Conservation (phyloP, 2,888 invertebrate genomes). For the Eretmocerus hayati region DNA sequence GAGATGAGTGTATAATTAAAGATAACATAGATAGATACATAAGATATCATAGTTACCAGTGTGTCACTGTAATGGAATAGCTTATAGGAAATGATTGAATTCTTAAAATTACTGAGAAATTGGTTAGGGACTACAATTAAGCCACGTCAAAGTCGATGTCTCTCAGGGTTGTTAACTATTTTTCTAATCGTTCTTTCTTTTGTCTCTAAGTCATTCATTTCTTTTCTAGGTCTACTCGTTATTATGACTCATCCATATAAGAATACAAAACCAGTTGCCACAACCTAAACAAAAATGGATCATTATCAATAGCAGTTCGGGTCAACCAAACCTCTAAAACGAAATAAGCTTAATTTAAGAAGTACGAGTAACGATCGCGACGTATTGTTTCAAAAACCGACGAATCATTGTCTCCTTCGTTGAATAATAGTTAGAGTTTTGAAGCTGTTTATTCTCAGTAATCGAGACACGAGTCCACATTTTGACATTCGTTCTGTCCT, state of each 20-base stretch:
- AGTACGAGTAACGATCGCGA: slow-evolving; percentile 12
- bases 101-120: slow-evolving; percentile 21
- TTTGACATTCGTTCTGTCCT: too few species aligned
- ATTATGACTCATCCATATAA: too few species aligned
- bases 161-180: slow-evolving; percentile 40
- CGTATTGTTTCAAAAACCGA: slow-evolving; percentile 11
- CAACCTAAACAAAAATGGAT: slow-evolving; percentile 1
- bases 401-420: slow-evolving; percentile 18
- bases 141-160: slow-evolving; percentile 25
- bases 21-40: slow-evolving; percentile 39
- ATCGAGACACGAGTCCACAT: too few species aligned
- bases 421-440: slow-evolving; percentile 20
- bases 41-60: background rate
- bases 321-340: slow-evolving; percentile 15
- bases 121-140: slow-evolving; percentile 21
- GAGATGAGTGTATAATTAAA: slow-evolving; percentile 19
- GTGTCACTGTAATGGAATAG: slow-evolving; percentile 29
- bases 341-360: slow-evolving; percentile 22
- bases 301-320: background rate
- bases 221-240: too few species aligned
- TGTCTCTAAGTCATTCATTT: slow-evolving; percentile 23
- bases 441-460: slow-evolving; percentile 12
- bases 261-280: background rate
- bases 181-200: slow-evolving; percentile 30
- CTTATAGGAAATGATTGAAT: slow-evolving; percentile 31